Evolutionary conservation across 2,888 invertebrate genomes (phyloP), one percentile per base, ranked within the genome.

Genomic region (Chydorus sphaericus): DNA sequence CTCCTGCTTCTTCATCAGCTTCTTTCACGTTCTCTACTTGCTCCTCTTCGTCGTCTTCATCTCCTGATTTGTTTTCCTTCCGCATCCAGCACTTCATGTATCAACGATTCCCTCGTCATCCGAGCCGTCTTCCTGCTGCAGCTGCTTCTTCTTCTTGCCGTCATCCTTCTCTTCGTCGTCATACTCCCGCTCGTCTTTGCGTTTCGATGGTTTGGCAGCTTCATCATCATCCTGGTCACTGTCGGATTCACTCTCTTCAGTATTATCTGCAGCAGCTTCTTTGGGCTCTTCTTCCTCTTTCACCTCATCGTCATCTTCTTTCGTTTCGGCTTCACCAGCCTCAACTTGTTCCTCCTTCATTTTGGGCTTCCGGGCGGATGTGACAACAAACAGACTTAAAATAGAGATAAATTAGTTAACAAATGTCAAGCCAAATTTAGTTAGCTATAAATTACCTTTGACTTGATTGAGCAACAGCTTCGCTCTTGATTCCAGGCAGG

Each of bases 61-160:
- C 80, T 61, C 81, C 81, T n/a, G n/a, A n/a, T n/a, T n/a, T n/a
- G n/a, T 63, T 83, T 82, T 60, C 79, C 82, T 61, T 77, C 78
- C 64, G 80, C 79, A 62, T 71, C 70, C 69, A 79, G 61, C 70
- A 69, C 71, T 11, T n/a, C n/a, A n/a, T n/a, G n/a, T n/a, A n/a
- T n/a, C n/a, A n/a, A n/a, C 70, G 71, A 54, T 5, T n/a, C 11
- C 5, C 20, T 48, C 48, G 8, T 52, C 36, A 3, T 70, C 70
- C 53, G 67, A 66, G 7, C 70, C 72, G 38, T 71, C 69, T 8
- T 66, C 65, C 51, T n/a, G 18, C 7, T 31, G 11, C 39, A 20
- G 48, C 50, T 56, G 71, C 73, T 28, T 70, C 73, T 2, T 70
- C 73, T 60, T 74, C 73, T 0, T 71, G 69, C 62, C 53, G 29